A percentile compares a stretch with the other conserved stretches of the same genome.
Evolutionary conservation across 2,888 invertebrate genomes (phyloP).

Genomic region (Clostera curtula): DNA sequence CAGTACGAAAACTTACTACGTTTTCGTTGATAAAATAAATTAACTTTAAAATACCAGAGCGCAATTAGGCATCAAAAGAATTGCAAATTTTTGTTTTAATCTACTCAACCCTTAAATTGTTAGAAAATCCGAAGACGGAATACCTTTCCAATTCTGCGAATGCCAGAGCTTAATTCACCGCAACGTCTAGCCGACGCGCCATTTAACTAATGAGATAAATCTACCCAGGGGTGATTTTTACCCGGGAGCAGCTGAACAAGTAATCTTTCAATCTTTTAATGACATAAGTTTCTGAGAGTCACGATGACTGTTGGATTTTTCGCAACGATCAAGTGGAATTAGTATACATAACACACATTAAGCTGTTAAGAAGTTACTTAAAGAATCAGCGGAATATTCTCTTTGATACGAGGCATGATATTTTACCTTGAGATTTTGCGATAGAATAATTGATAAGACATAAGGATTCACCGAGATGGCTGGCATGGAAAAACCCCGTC

Average conservation of each 20-base stretch:
- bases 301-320: slow-evolving; percentile 42
- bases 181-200: slow-evolving; percentile 44
- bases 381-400: slow-evolving; percentile 8
- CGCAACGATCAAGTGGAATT: slow-evolving; percentile 20
- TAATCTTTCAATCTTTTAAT: slow-evolving; percentile 72
- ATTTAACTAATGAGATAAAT: slow-evolving; percentile 73
- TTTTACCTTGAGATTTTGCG: too few relatives aligned
- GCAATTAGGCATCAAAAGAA: too few relatives aligned
- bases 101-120: slow-evolving; percentile 5
- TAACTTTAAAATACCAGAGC: too few relatives aligned
- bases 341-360: slow-evolving; percentile 20
- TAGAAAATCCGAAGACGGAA: slow-evolving; percentile 2
- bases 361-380: slow-evolving; percentile 12
- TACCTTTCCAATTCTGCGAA: slow-evolving; percentile 19
- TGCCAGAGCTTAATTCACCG: slow-evolving; percentile 30
- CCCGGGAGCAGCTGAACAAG: slow-evolving; percentile 53
- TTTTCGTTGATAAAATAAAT: too few relatives aligned
- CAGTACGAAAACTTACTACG: too few relatives aligned
- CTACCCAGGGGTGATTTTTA: slow-evolving; percentile 50
- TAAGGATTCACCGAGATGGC: too few relatives aligned
- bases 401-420: slow-evolving; percentile 6
- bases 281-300: slow-evolving; percentile 50
- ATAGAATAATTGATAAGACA: too few relatives aligned
- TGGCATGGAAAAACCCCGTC: too few relatives aligned
- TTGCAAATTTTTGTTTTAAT: slow-evolving; percentile 8